Evolutionary conservation across 1,140 invertebrate species (phyloP), one percentile per base, ranked within the genome.

Genomic region (Leptopilina clavipes): DNA sequence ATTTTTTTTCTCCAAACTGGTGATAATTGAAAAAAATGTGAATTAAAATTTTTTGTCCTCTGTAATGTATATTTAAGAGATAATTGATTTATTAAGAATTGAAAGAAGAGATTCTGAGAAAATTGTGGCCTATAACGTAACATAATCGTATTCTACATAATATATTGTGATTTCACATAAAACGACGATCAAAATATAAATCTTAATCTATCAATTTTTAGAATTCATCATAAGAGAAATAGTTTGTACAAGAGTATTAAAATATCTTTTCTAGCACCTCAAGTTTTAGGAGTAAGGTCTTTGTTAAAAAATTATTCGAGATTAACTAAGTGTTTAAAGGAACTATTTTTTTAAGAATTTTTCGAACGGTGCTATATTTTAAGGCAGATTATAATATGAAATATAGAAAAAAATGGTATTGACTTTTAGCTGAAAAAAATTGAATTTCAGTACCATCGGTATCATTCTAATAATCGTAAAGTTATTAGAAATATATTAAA

Each of bases 291-390:
- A 59, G 12, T 19, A n/a, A 31, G 59, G 25, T 31, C 17, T 31
- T 2, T 40, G 37, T 17, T 9, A 48, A 43, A 48, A 43, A 71
- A 71, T 19, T 72, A 76, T 40, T 73, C 70, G 22, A 74, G 12
- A 45, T 40, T 18, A n/a, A n/a, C n/a, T n/a, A 76, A 65, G 45
- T 37, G 73, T 59, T 79, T 73, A 25, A 59, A 75, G n/a, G 43
- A 72, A 54, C 65, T 76, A 76, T 76, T 76, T 79, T 76, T 43
- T 74, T 76, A 75, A 75, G 31, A 76, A 76, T 56, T 75, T 74
- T 76, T 74, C 76, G 72, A 73, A 74, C n/a, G 70, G 70, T 72
- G 73, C 73, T 74, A 77, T 40, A 40, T 8, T 73, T 70, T 44
- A 72, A 44, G 40, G 72, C 74, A 52, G 17, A 17, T 11, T 70